Evolutionary conservation across 2,113 vertebrate species (phyloP).

Genomic region (Clarias macrocephalus): DNA sequence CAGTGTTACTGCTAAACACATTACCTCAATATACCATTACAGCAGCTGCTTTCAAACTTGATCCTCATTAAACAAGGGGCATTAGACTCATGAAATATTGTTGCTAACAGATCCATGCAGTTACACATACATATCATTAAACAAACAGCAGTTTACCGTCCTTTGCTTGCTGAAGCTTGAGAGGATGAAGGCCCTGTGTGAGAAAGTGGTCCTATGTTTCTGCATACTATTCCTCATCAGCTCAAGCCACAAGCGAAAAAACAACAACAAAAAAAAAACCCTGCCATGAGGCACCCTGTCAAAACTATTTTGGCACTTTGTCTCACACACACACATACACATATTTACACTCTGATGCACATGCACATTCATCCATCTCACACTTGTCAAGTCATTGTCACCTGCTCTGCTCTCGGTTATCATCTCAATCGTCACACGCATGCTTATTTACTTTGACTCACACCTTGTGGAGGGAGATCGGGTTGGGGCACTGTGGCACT

Average conservation of each 20-base stretch:
- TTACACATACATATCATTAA: slow-evolving; percentile 65
- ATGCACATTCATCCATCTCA: slow-evolving; percentile 9
- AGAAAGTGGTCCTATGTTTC: slow-evolving; percentile 66
- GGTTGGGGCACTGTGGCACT: slow-evolving; percentile 38
- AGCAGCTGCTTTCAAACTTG: slow-evolving; percentile 78
- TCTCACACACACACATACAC: slow-evolving; percentile 3
- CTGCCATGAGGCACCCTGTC: slow-evolving; percentile 66
- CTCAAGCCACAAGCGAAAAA: slow-evolving; percentile 68
- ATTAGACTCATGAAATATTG: slow-evolving; percentile 59
- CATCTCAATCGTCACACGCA: background rate
- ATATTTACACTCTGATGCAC: slow-evolving; percentile 12
- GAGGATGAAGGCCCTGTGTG: slow-evolving; percentile 57
- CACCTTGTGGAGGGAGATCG: background rate
- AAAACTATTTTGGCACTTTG: slow-evolving; percentile 58
- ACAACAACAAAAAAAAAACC: background rate
- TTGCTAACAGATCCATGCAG: slow-evolving; percentile 58
- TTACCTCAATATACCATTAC: slow-evolving; percentile 51
- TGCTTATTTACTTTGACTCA: slow-evolving; percentile 17
- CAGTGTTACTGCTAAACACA: slow-evolving; percentile 56
- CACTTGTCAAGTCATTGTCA: slow-evolving; percentile 30
- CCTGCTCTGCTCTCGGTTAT: slow-evolving; percentile 20
- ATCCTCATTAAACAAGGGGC: slow-evolving; percentile 55
- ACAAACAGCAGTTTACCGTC: slow-evolving; percentile 53
- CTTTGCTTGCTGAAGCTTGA: slow-evolving; percentile 58
- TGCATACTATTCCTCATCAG: slow-evolving; percentile 59